Conservation (phyloP, 2,113 vertebrate genomes). For the Oplegnathus fasciatus region DNA sequence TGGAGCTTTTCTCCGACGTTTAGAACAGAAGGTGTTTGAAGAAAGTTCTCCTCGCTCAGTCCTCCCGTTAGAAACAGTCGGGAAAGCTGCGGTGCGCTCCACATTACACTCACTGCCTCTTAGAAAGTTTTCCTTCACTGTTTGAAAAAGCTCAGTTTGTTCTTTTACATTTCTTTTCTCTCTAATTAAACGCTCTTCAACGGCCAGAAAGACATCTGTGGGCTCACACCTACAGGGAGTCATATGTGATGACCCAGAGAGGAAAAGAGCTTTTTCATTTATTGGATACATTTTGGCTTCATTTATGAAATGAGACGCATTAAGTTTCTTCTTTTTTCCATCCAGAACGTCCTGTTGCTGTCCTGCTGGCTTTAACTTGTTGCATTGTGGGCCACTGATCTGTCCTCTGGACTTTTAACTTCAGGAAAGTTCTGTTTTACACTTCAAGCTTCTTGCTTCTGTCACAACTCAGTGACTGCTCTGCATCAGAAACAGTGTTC, state of each 20-base stretch:
- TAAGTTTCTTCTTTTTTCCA: neutral
- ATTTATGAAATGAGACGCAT: neutral
- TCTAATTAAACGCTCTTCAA: too few species aligned
- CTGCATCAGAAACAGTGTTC: too few species aligned
- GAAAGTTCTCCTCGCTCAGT: neutral
- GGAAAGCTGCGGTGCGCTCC: neutral
- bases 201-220: fast-evolving
- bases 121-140: neutral
- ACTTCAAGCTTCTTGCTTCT: neutral
- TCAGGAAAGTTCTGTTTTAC: neutral
- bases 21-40: neutral
- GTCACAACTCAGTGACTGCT: too few species aligned
- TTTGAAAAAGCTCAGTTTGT: neutral
- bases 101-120: too few species aligned
- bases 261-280: neutral
- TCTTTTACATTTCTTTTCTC: neutral
- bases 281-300: neutral
- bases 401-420: neutral
- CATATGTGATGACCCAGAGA: too few species aligned
- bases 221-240: too few species aligned
- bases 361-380: neutral
- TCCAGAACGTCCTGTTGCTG: neutral
- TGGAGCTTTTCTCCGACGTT: neutral
- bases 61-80: neutral
- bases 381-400: too few species aligned